A percentile compares a stretch with the other conserved stretches of the same genome.
Conservation (phyloP, 2,113 vertebrate genomes). For the Brachyistius frenatus region DNA sequence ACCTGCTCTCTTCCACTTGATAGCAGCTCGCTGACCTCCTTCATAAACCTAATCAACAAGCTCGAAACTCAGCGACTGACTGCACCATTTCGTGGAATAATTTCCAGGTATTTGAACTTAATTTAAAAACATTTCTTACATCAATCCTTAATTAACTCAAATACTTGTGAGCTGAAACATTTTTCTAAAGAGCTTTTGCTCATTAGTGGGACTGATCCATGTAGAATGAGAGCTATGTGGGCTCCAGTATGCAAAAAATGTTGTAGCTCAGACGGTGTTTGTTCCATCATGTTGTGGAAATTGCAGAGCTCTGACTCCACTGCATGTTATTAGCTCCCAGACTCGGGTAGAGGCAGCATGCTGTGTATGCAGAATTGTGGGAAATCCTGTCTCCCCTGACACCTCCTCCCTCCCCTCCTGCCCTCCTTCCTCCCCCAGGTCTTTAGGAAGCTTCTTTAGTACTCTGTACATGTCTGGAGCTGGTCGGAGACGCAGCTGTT, state of each 20-base stretch:
- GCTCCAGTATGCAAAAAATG: constrained; percentile 31
- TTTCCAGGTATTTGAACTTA: not conserved
- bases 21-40: too few relatives aligned
- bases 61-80: too few relatives aligned
- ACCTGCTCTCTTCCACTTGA: too few relatives aligned
- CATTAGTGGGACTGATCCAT: constrained; percentile 30
- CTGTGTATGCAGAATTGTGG: constrained; percentile 60
- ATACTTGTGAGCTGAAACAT: not conserved
- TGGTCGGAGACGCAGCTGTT: constrained; percentile 55
- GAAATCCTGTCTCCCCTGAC: constrained; percentile 45
- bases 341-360: constrained; percentile 36
- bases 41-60: too few relatives aligned
- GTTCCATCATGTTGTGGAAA: constrained; percentile 45
- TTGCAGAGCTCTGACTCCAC: constrained; percentile 34
- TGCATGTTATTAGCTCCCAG: constrained; percentile 45
- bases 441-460: constrained; percentile 60
- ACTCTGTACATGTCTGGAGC: constrained; percentile 56
- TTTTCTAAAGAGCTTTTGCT: constrained; percentile 18
- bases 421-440: not conserved
- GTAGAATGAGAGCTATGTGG: constrained; percentile 43
- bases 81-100: too few relatives aligned
- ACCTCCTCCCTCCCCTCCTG: not conserved
- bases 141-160: constrained; percentile 24
- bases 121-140: not conserved
- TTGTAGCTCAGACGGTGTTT: constrained; percentile 37